A percentile compares a stretch with the other conserved stretches of the same genome.
Conservation (phyloP, 2,888 invertebrate genomes). For the Amphipyra tragopoginis region DNA sequence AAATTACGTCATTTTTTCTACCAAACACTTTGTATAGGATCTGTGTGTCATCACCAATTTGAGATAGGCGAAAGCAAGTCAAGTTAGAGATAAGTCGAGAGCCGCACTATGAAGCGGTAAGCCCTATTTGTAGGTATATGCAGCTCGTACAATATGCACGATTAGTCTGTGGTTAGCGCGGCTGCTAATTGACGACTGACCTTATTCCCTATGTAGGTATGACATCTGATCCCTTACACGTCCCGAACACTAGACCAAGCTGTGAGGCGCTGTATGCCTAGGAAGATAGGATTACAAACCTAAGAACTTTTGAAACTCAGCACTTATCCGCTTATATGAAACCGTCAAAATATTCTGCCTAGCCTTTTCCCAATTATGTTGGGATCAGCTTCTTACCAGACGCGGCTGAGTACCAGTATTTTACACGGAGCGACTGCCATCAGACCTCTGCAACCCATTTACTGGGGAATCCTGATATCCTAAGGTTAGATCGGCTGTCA, state of each 20-base stretch:
- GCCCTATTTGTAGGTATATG: slow-evolving; percentile 2
- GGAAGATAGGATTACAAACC: no score
- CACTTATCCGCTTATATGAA: background rate
- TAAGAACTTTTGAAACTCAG: no score
- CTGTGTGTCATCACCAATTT: slow-evolving; percentile 10
- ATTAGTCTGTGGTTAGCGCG: slow-evolving; percentile 26
- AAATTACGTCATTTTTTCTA: no score
- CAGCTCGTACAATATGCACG: slow-evolving; percentile 14
- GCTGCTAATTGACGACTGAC: slow-evolving; percentile 40
- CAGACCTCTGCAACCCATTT: no score
- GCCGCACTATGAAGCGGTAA: background rate
- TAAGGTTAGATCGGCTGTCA: no score
- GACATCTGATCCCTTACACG: background rate
- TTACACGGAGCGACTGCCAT: no score
- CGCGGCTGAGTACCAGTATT: no score
- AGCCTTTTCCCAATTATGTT: no score
- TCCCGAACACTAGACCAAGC: background rate
- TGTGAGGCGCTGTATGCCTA: background rate
- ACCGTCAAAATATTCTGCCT: no score
- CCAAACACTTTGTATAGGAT: no score
- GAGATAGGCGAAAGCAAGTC: background rate
- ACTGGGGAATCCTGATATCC: no score
- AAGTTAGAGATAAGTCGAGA: background rate
- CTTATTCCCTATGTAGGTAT: slow-evolving; percentile 10
- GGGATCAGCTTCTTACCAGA: no score